phyloP scores from a whole-genome alignment of 2,113 vertebrate species.

The Noturus placidus region DNA sequence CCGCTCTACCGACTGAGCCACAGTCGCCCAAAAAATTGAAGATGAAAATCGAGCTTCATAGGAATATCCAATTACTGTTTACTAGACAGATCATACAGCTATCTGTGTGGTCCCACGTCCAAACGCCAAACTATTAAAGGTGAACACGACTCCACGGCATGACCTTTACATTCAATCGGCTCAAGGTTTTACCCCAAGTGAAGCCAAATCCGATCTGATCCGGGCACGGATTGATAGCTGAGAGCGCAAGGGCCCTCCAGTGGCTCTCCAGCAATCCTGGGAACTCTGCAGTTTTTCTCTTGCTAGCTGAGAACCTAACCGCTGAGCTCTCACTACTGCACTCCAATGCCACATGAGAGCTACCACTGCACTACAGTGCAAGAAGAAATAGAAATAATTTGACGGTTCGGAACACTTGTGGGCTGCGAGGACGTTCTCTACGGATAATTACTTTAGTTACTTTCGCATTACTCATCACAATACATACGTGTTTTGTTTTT shows the following conservation, averaged over 20 bases:
- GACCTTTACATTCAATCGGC: too few species aligned
- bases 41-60: neutral
- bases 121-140: neutral
- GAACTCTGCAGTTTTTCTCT: conserved; percentile 9
- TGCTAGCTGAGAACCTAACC: neutral
- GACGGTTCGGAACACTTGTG: conserved; percentile 33
- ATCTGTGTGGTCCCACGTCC: neutral
- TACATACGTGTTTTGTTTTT: neutral
- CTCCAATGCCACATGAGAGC: conserved; percentile 22
- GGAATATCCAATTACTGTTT: neutral
- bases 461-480: conserved; percentile 8
- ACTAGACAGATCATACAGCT: neutral
- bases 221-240: neutral
- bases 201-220: neutral
- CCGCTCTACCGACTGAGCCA: too few species aligned
- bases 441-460: conserved; percentile 10
- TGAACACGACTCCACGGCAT: neutral
- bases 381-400: conserved; percentile 35
- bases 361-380: neutral
- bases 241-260: neutral
- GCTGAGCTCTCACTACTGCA: neutral
- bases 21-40: too few species aligned
- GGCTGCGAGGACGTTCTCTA: conserved; percentile 19
- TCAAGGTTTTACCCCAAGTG: neutral
- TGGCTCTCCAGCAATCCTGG: neutral